Evolutionary conservation across 2,888 invertebrate genomes (phyloP), one percentile per base, ranked within the genome.

Genomic region (Andrena trimmerana): DNA sequence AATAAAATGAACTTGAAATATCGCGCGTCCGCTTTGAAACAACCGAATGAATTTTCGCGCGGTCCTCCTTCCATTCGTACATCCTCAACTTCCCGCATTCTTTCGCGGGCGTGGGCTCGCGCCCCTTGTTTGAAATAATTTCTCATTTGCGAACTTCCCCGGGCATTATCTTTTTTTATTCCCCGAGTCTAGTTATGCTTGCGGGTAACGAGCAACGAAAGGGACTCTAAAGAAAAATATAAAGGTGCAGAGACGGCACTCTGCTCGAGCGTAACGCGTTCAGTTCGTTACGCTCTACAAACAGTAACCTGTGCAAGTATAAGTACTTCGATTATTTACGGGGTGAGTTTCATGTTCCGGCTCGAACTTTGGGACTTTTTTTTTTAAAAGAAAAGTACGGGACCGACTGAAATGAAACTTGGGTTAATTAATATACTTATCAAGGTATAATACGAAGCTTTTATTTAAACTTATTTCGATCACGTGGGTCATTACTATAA

Each of bases 111-210:
- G 24, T n/a, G 13, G 10, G 10, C 27, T 54, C 29, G 27, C 42
- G 42, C 42, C 42, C 42, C 62, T 42, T 33, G 62, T 33, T 65
- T 60, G 66, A 24, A 77, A 77, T 80, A 77, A 80, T 77, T 80
- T 77, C 66, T 77, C 77, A 71, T 80, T 80, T 80, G 62, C 52
- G 36, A 70, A 80, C 66, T 77, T 76, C 16, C 70, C 50, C 52
- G 52, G 13, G 70, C 60, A 16, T 77, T 80, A 71, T 67, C 65
- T 57, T 48, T 71, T n/a, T 59, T 57, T 54, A 16, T 42, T 13
- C 20, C 10, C 24, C 54, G 29, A 16, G 10, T 33, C 42, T 59
- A 57, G 54, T 70, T 67, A 33, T 52, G 52, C 3, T 54, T 33
- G 13, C 16, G 36, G 42, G 31, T 16, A 10, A 13, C 66, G 66